Evolutionary conservation across 2,888 invertebrate genomes (phyloP), one percentile per base, ranked within the genome.

Genomic region (Drosophila rubida): DNA sequence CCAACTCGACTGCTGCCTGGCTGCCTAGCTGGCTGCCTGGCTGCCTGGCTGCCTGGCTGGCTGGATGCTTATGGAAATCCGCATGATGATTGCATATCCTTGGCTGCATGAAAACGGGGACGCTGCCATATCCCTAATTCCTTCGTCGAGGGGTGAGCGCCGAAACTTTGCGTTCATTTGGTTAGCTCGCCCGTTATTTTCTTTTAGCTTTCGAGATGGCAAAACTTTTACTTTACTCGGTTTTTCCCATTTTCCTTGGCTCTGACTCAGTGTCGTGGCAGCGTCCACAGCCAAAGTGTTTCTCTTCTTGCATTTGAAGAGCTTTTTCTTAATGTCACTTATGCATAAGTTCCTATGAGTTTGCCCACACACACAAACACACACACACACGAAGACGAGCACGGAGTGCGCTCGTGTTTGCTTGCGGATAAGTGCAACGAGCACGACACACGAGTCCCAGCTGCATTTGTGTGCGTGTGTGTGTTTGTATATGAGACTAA

Each of bases 261-360:
- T 61, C 57, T 35, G 35, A 67, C 49, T 25, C 22, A 37, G 35
- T 14, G 69, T 46, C 13, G 68, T 44, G 69, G 67, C 73, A 69
- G 80, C 75, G 74, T 72, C 67, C 75, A 69, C 75, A 69, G 79
- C 78, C 78, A 82, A 87, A 84, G 86, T 88, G 77, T 81, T 86
- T 88, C 85, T 87, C 80, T 74, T 73, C 82, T 80, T 79, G 80
- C 86, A 80, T 87, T 89, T 81, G 79, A 85, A 87, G 84, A 78
- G 86, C 76, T 89, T 89, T 89, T 87, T 85, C 83, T 87, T 89
- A 89, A 89, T 89, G 87, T 89, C 89, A 89, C 88, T 89, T 89
- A 84, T 88, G 80, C 84, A 88, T 78, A 89, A 89, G 88, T 86
- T 85, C 83, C 83, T 81, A 84, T 81, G 85, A 85, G 86, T 86